These are phyloP conservation scores for Rhopalosiphum nymphaeae DNA, from an alignment of 2,888 invertebrate genomes.

Conservation along the genomic window DNA sequence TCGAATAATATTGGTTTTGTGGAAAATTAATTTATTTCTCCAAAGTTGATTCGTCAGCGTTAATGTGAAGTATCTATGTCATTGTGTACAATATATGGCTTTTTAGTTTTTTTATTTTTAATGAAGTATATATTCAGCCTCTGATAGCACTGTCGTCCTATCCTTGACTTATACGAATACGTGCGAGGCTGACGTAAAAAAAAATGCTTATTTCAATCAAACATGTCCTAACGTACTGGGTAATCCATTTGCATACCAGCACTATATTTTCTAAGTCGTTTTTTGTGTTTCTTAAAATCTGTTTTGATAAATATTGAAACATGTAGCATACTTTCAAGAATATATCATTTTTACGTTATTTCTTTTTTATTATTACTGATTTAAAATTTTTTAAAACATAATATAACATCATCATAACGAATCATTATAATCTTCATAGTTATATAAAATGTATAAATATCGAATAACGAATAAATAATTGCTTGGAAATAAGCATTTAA, in stretches of 20 bases:
- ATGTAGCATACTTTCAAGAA: neutral
- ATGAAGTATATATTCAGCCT: neutral
- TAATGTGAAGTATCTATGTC: neutral
- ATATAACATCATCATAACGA: neutral
- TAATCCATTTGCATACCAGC: neutral
- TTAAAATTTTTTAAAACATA: neutral
- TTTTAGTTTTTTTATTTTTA: neutral
- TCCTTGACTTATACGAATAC: neutral
- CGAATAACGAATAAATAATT: neutral
- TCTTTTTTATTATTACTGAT: neutral
- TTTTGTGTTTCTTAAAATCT: neutral
- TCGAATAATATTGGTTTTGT: neutral
- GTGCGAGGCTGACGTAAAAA: neutral
- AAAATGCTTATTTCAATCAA: neutral
- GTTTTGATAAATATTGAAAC: neutral
- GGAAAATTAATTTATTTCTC: neutral
- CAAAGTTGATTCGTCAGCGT: neutral
- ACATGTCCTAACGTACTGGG: neutral
- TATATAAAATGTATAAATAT: neutral
- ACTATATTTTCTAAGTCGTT: neutral
- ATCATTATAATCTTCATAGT: neutral
- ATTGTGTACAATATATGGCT: neutral
- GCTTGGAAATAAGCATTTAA: neutral
- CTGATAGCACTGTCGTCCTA: neutral
- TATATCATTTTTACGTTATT: neutral